phyloP scores from a whole-genome alignment of 1,140 invertebrate genomes.

The Rhagoletis pomonella region DNA sequence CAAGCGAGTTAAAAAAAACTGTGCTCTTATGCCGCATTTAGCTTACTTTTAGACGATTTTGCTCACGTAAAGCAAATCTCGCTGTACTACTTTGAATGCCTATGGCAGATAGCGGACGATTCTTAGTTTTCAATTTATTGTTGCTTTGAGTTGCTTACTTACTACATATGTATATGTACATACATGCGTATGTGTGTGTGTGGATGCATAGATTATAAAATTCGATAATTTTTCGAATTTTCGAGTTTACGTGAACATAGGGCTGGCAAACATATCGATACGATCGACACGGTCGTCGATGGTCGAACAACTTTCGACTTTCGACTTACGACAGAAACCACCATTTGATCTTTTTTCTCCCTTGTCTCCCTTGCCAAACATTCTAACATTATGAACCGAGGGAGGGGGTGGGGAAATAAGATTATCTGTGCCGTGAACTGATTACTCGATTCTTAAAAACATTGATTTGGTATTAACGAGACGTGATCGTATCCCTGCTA shows the following conservation, averaged over 20 bases:
- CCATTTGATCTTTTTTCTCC: no score
- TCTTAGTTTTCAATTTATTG: background rate
- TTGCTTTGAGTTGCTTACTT: background rate
- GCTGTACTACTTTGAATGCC: background rate
- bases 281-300: no score
- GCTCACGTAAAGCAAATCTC: background rate
- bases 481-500: no score
- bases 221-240: background rate
- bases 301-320: no score
- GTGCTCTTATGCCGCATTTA: background rate
- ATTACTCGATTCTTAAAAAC: no score
- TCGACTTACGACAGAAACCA: no score
- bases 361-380: no score
- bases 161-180: background rate
- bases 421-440: no score
- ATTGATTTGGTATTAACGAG: no score
- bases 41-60: background rate
- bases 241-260: background rate
- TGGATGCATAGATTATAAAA: background rate
- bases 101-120: conserved; percentile 6
- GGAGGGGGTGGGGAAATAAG: no score
- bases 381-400: no score
- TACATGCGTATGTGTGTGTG: background rate
- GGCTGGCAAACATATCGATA: no score
- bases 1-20: background rate